Evolutionary conservation across 2,113 vertebrate species (phyloP).

Genomic region (Porphyrio hochstetteri): DNA sequence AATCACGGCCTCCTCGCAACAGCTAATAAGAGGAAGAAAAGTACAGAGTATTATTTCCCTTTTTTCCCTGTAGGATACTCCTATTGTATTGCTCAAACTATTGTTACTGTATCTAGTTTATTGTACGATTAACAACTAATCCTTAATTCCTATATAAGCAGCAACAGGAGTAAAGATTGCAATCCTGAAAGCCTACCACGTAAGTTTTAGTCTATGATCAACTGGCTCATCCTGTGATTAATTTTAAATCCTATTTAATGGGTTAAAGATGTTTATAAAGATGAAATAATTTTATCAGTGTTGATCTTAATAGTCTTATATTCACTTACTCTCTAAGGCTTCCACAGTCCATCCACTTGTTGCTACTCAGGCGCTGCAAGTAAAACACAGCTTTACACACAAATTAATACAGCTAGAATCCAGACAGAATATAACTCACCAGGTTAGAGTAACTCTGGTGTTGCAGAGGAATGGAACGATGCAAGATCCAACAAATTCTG

Average conservation of each 20-base stretch:
- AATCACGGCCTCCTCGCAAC: neutral
- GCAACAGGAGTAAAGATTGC: neutral
- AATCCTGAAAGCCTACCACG: neutral
- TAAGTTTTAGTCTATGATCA: neutral
- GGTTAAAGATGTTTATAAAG: neutral
- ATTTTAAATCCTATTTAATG: conserved; percentile 20
- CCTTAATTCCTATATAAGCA: conserved; percentile 28
- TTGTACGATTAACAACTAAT: neutral
- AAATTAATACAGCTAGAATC: neutral
- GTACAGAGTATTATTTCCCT: neutral
- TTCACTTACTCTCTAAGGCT: neutral
- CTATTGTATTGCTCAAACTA: neutral
- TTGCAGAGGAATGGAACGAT: neutral
- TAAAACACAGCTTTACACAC: neutral
- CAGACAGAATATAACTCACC: neutral
- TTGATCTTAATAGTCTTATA: neutral
- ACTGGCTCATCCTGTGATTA: neutral
- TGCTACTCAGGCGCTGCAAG: conserved; percentile 12
- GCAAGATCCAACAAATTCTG: neutral
- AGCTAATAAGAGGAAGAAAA: neutral
- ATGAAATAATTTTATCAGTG: neutral
- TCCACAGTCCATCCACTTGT: neutral
- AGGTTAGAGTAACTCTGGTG: neutral
- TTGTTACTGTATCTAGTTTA: neutral
- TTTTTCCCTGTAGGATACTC: neutral